Conservation (phyloP, 2,113 vertebrate genomes). For the Neofelis nebulosa region DNA sequence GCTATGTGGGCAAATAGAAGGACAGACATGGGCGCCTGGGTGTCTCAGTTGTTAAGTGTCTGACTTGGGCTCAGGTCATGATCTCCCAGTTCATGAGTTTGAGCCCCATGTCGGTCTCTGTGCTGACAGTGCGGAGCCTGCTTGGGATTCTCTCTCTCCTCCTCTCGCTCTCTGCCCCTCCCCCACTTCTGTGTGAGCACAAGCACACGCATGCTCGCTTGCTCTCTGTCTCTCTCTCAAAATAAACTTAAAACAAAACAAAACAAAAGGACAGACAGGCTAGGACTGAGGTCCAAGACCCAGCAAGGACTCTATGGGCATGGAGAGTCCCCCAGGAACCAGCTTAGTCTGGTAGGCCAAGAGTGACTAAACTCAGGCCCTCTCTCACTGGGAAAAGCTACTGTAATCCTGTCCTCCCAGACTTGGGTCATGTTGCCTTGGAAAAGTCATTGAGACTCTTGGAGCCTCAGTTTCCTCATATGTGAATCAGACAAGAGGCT, state of each 20-base stretch:
- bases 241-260: too few species aligned
- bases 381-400: background rate
- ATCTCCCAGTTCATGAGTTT: too few species aligned
- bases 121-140: too few species aligned
- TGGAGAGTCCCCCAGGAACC: background rate
- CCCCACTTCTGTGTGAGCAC: too few species aligned
- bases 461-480: background rate
- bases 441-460: background rate
- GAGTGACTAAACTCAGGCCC: background rate
- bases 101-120: too few species aligned
- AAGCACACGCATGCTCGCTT: too few species aligned
- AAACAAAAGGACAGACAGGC: background rate
- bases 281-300: background rate
- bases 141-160: too few species aligned
- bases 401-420: background rate
- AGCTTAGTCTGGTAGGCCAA: background rate
- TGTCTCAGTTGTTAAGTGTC: too few species aligned
- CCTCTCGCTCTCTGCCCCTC: too few species aligned
- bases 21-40: background rate
- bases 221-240: too few species aligned
- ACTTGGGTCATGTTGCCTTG: background rate
- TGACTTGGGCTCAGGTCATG: too few species aligned
- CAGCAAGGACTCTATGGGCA: background rate
- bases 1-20: background rate
- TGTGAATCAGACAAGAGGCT: background rate